Evolutionary conservation across 1,140 invertebrate species (phyloP), one percentile per base, ranked within the genome.

Genomic region (Drosophila pallidifrons): DNA sequence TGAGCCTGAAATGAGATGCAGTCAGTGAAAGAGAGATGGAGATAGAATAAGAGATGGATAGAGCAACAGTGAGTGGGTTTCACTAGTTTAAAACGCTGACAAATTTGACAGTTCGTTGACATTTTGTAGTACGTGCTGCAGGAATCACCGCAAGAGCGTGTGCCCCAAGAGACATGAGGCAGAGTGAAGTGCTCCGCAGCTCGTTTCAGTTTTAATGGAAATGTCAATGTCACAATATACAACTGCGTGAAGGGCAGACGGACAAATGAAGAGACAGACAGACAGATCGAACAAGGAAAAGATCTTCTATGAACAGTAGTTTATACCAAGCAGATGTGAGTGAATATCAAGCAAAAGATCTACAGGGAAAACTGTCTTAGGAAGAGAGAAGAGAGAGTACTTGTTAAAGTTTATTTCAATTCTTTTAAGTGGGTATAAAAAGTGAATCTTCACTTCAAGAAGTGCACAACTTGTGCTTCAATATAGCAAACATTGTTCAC

Each of bases 31-130:
- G 38, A 10, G 10, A 11, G 41, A 13, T 10, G 3, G n/a, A 43
- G 41, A n/a, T n/a, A n/a, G n/a, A n/a, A n/a, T n/a, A n/a, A 10
- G 10, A 11, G 41, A 13, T 10, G 3, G n/a, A 43, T n/a, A 43
- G 41, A 13, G 41, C 13, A 2, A 38, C 1, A 4, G 0, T 5
- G 41, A 13, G 41, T 43, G 3, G 3, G 0, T 1, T 3, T 13
- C 46, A 13, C 16, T 13, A 13, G 67, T 51, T 74, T 59, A 38
- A 67, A 67, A 59, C 5, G 15, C 77, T 77, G 71, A 86, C 80
- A 86, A 86, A 78, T 86, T 82, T 80, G 80, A 86, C 82, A 82
- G 82, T 80, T 86, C 80, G 77, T 82, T 81, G 80, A 82, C 82
- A 86, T 82, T 25, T 64, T 73, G 80, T 60, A 46, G 75, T 69